Conservation (phyloP, 1,140 invertebrate species). For the Nasonia vitripennis region DNA sequence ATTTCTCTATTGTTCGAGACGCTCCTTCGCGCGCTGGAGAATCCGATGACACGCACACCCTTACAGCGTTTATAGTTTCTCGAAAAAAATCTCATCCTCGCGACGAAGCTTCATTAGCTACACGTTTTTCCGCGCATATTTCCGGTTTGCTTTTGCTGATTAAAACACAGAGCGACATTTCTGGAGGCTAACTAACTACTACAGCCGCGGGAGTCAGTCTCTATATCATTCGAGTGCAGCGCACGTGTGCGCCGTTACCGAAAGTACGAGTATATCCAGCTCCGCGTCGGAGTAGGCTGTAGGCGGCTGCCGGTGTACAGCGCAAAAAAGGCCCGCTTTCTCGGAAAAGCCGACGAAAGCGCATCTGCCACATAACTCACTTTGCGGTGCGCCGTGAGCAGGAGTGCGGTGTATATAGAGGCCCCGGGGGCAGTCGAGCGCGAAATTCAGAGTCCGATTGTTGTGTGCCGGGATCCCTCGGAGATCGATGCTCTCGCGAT, state of each 20-base stretch:
- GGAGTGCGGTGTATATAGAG: background rate
- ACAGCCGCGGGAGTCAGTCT: background rate
- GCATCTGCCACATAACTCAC: constrained; percentile 38
- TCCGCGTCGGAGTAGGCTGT: no score
- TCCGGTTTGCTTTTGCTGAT: background rate
- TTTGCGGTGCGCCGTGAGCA: background rate
- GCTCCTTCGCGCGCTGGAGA: no score
- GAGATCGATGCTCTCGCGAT: no score
- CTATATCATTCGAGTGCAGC: background rate
- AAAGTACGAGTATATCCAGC: background rate
- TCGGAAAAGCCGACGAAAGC: constrained; percentile 39
- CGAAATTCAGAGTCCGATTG: background rate
- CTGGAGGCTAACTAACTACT: background rate
- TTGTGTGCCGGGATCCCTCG: background rate
- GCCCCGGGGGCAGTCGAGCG: background rate
- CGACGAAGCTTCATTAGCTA: no score
- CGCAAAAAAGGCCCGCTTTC: constrained; percentile 34
- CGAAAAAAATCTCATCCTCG: no score
- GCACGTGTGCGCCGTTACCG: constrained; percentile 14
- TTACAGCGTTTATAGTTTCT: no score
- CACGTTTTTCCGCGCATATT: no score
- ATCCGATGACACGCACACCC: no score
- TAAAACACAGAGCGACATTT: background rate
- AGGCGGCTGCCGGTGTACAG: background rate
- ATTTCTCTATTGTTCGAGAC: constrained; percentile 6